Conservation (phyloP, 1,140 invertebrate species). For the Drosophila ficusphila region DNA sequence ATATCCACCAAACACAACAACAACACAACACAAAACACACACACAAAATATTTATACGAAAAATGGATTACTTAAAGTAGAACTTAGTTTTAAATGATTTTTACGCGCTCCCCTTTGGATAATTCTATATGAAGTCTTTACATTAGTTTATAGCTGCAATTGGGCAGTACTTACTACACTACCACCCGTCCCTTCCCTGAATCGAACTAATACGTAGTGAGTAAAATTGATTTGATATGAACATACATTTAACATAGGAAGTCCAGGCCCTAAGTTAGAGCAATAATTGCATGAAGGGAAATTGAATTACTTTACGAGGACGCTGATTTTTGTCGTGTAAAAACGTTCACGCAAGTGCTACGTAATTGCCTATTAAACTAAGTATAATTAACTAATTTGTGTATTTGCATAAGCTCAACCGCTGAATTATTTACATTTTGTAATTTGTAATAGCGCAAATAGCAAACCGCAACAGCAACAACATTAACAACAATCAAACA, state of each 20-base stretch:
- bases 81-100: constrained; percentile 70
- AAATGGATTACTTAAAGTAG: constrained; percentile 73
- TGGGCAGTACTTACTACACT: constrained; percentile 43
- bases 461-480: constrained; percentile 23
- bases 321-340: constrained; percentile 22
- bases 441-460: constrained; percentile 50
- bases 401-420: constrained; percentile 66
- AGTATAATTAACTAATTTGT: constrained; percentile 64
- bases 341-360: constrained; percentile 33
- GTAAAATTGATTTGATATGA: constrained; percentile 64
- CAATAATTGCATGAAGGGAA: constrained; percentile 46
- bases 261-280: constrained; percentile 56
- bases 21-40: constrained; percentile 29
- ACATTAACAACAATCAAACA: constrained; percentile 22
- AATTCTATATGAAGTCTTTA: constrained; percentile 47
- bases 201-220: constrained; percentile 42
- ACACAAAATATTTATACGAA: constrained; percentile 60
- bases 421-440: constrained; percentile 65
- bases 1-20: constrained; percentile 35
- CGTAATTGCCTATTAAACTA: constrained; percentile 73
- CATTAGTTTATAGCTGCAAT: constrained; percentile 49
- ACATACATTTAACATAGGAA: constrained; percentile 16
- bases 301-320: constrained; percentile 51
- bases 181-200: constrained; percentile 20
- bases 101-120: constrained; percentile 51